Conservation (phyloP, 64 coral and sea anemone species). For the Montipora capricornis region DNA sequence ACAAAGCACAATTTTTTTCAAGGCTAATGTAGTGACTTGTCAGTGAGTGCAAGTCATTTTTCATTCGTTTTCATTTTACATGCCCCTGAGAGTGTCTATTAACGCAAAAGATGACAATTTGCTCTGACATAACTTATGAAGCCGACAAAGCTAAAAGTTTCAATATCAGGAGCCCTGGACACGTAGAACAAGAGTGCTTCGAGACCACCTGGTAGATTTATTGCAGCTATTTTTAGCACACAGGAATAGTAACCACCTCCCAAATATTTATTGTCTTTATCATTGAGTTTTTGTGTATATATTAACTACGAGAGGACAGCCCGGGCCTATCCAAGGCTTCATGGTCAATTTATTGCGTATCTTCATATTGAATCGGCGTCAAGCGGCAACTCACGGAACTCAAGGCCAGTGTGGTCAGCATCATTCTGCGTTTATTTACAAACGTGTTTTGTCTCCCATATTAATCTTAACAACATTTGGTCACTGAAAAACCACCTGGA, state of each 20-base stretch:
- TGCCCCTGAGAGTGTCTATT: too few species aligned
- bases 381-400: not conserved
- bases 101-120: too few species aligned
- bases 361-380: too few species aligned
- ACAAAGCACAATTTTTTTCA: too few species aligned
- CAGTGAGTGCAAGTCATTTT: too few species aligned
- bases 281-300: not conserved
- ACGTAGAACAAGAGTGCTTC: not conserved
- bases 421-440: not conserved
- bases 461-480: not conserved
- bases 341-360: not conserved
- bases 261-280: not conserved
- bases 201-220: not conserved
- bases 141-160: not conserved
- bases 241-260: not conserved
- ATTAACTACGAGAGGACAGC: not conserved
- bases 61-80: too few species aligned
- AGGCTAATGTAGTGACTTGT: too few species aligned
- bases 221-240: slow-evolving; percentile 17
- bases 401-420: not conserved
- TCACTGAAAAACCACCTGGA: not conserved
- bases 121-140: not conserved
- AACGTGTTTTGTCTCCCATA: not conserved
- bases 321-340: not conserved
- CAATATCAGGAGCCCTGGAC: not conserved